Evolutionary conservation across 2,888 invertebrate species (phyloP).

Genomic region (Reticulitermes lucifugus): DNA sequence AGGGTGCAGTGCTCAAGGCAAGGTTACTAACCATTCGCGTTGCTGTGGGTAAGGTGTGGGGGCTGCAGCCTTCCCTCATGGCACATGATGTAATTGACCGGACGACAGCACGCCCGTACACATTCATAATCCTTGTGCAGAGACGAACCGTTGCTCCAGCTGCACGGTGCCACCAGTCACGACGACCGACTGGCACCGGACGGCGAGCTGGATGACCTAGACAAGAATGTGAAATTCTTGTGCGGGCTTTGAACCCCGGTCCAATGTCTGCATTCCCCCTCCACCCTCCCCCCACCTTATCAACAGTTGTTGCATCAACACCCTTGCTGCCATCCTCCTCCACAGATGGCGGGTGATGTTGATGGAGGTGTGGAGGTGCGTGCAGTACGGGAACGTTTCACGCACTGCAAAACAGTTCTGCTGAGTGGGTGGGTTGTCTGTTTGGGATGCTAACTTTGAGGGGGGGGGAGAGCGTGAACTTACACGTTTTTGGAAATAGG

Average conservation of each 20-base stretch:
- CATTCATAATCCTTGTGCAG: not conserved
- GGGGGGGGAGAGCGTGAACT: no score
- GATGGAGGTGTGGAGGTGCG: not conserved
- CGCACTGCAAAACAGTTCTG: no score
- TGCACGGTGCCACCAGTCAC: not conserved
- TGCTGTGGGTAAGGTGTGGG: not conserved
- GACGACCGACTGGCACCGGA: not conserved
- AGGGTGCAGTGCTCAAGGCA: no score
- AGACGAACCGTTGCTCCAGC: not conserved
- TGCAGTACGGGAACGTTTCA: not conserved
- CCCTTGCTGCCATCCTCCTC: not conserved
- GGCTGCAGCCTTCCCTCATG: not conserved
- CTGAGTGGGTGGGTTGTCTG: no score
- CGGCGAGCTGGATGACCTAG: slow-evolving; percentile 41
- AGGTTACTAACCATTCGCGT: no score
- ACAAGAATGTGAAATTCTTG: slow-evolving; percentile 45
- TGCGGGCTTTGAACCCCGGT: slow-evolving; percentile 47
- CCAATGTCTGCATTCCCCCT: slow-evolving; percentile 32
- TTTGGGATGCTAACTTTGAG: no score
- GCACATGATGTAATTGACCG: not conserved
- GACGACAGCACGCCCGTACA: not conserved
- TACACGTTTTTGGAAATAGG: no score
- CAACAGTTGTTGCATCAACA: slow-evolving; percentile 2
- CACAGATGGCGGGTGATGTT: not conserved
- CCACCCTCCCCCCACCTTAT: not conserved